These are phyloP conservation scores for Thymelicus lineola DNA, from an alignment of 2,888 invertebrate species.

Conservation along the genomic window DNA sequence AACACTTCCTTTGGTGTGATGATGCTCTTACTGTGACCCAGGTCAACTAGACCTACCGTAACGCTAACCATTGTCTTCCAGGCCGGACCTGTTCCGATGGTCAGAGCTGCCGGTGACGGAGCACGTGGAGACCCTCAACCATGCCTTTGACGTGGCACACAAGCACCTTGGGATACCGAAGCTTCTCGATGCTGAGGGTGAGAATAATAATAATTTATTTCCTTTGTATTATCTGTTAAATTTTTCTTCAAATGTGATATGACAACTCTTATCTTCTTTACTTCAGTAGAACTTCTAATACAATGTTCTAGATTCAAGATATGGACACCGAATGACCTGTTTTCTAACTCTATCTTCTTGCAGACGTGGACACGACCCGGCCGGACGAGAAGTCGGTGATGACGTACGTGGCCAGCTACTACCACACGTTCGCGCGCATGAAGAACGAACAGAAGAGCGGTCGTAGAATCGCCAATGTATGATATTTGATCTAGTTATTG, in stretches of 20 bases:
- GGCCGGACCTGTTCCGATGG: constrained; percentile 98
- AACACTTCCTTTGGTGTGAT: no score
- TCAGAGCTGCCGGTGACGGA: constrained; percentile 90
- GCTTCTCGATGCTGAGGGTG: constrained; percentile 96
- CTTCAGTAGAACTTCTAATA: no score
- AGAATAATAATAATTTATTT: not conserved
- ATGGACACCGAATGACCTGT: no score
- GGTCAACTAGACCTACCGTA: not conserved
- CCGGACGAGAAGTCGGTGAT: constrained; percentile 99
- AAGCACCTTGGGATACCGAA: constrained; percentile 96
- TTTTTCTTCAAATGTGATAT: no score
- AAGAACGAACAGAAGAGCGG: constrained; percentile 99
- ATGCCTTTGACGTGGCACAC: constrained; percentile 98
- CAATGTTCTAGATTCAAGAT: no score
- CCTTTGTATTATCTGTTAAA: not conserved
- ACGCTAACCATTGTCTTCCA: constrained; percentile 43
- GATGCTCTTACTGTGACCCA: no score
- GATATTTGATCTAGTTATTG: not conserved
- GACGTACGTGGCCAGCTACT: constrained; percentile 99
- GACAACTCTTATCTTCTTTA: no score
- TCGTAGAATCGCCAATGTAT: constrained; percentile 97
- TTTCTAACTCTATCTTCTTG: not conserved
- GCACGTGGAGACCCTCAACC: constrained; percentile 98
- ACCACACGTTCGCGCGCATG: constrained; percentile 99
- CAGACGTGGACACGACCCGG: constrained; percentile 96